phyloP scores from a whole-genome alignment of 2,888 invertebrate genomes.

The Chrysolina americana region DNA sequence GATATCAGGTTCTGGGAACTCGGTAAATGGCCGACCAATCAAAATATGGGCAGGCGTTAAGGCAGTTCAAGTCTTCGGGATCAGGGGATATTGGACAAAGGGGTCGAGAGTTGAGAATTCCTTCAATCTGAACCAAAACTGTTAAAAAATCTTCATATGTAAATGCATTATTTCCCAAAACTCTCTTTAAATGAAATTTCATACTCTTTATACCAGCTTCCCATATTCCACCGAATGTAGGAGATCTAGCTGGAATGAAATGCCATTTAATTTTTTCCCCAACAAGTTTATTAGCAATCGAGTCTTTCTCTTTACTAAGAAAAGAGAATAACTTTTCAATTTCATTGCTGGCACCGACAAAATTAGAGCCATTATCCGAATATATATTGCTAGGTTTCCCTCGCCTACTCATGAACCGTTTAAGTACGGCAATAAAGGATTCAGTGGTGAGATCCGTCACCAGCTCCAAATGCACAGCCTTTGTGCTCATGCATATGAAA shows the following conservation, averaged over 20 bases:
- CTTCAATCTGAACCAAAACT: too few species aligned
- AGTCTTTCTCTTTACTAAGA: neutral
- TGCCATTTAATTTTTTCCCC: constrained; percentile 3
- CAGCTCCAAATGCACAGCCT: neutral
- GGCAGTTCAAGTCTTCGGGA: neutral
- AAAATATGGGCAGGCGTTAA: constrained; percentile 6
- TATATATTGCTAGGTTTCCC: too few species aligned
- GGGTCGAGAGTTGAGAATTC: constrained; percentile 9
- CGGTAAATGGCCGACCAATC: constrained; percentile 8
- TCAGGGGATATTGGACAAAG: neutral
- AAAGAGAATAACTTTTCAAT: neutral
- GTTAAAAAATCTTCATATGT: neutral
- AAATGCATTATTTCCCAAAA: neutral
- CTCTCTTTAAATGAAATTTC: neutral
- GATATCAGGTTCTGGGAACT: too few species aligned
- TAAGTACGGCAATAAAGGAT: neutral
- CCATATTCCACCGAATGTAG: too few species aligned
- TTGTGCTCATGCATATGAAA: too few species aligned
- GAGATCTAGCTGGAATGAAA: neutral
- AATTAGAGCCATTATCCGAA: too few species aligned
- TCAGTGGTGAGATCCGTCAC: constrained; percentile 1
- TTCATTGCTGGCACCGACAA: neutral
- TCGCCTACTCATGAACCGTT: too few species aligned
- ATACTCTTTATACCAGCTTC: too few species aligned
- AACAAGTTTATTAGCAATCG: neutral